These are phyloP conservation scores for Lochmaea capreae DNA, from an alignment of 2,888 invertebrate species.

Conservation along the genomic window DNA sequence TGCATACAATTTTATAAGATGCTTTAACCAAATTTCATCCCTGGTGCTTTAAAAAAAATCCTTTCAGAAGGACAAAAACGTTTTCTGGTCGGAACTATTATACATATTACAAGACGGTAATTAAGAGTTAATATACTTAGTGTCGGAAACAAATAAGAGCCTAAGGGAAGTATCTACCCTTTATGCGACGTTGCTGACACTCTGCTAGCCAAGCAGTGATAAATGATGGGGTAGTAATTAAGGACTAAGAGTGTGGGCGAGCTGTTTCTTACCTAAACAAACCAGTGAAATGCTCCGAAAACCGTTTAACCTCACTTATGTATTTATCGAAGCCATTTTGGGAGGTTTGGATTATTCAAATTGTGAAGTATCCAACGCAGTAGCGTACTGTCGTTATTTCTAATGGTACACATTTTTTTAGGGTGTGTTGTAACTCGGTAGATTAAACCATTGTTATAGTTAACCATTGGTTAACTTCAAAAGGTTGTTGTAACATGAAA, in stretches of 20 bases:
- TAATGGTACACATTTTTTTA: no score
- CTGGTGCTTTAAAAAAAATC: no score
- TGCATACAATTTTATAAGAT: no score
- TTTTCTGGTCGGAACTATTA: background rate
- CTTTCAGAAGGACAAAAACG: background rate
- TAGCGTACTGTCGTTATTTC: no score
- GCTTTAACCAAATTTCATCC: no score
- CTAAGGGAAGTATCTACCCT: slow-evolving; percentile 5
- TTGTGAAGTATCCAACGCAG: no score
- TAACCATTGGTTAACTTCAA: no score
- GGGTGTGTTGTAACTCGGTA: no score
- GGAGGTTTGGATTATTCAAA: no score
- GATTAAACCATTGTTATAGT: no score
- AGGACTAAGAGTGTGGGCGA: slow-evolving; percentile 18
- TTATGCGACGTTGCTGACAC: background rate
- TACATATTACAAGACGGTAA: background rate
- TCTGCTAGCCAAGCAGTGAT: slow-evolving; percentile 3
- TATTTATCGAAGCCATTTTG: slow-evolving; percentile 4
- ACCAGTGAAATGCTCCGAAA: slow-evolving; percentile 22
- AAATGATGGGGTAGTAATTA: slow-evolving; percentile 27
- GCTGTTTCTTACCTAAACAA: slow-evolving; percentile 21
- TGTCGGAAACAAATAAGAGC: slow-evolving; percentile 16
- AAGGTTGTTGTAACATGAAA: no score
- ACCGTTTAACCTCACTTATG: slow-evolving; percentile 10
- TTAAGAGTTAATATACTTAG: slow-evolving; percentile 6